A percentile compares a stretch with the other conserved stretches of the same genome.
These are phyloP conservation scores for Drosophila athabasca DNA, from an alignment of 1,140 invertebrate species.

Conservation along the genomic window DNA sequence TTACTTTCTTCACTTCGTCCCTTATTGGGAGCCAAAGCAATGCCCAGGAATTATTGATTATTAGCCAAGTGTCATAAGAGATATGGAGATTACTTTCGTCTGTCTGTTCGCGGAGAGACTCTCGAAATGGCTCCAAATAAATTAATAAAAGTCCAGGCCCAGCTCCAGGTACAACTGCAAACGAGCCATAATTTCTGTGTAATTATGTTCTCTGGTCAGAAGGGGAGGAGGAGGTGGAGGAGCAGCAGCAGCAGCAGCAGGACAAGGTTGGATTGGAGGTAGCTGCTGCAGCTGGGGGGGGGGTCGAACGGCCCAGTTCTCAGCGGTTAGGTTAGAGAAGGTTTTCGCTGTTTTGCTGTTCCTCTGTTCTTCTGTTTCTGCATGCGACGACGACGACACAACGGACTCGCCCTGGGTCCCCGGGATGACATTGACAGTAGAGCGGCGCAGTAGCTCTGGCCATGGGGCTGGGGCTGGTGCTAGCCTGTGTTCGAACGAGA, in stretches of 20 bases:
- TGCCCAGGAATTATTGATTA: constrained; percentile 31
- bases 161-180: constrained; percentile 18
- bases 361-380: neutral
- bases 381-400: neutral
- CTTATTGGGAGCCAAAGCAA: neutral
- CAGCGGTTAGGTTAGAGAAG: constrained; percentile 18
- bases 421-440: constrained; percentile 42
- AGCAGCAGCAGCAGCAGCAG: no score
- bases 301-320: constrained; percentile 54
- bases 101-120: neutral
- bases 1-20: neutral
- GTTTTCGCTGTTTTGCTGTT: neutral
- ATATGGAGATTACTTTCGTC: constrained; percentile 35
- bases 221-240: constrained; percentile 4
- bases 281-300: constrained; percentile 37
- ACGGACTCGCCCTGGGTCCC: constrained; percentile 31
- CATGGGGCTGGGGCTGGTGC: constrained; percentile 24
- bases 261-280: no score
- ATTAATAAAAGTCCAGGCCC: constrained; percentile 1
- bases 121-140: neutral
- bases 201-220: constrained; percentile 28
- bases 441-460: constrained; percentile 24
- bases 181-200: constrained; percentile 48
- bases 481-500: no score
- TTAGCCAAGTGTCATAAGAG: constrained; percentile 35